Evolutionary conservation across 2,113 vertebrate species (phyloP).

Genomic region (Lucifuga dentata): DNA sequence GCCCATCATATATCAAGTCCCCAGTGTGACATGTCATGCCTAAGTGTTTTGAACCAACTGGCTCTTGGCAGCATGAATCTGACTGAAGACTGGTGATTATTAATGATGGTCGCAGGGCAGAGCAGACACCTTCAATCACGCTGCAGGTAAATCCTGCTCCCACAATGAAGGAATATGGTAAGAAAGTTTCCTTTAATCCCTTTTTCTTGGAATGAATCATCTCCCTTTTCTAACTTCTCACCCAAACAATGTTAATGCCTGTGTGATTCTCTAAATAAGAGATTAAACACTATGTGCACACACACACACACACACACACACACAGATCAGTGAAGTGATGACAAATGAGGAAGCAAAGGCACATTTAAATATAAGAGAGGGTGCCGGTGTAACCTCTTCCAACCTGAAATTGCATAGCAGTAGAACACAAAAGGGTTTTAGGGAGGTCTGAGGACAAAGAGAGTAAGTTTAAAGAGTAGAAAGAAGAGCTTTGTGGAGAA

Average conservation of each 20-base stretch:
- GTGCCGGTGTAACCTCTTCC: conserved; percentile 47
- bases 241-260: conserved; percentile 33
- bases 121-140: conserved; percentile 61
- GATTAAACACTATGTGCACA: conserved; percentile 28
- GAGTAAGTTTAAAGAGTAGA: conserved; percentile 3
- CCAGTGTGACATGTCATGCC: conserved; percentile 57
- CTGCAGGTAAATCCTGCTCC: conserved; percentile 52
- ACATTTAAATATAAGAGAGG: conserved; percentile 65
- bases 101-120: conserved; percentile 53
- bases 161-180: conserved; percentile 15
- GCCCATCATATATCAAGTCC: conserved; percentile 60
- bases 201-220: conserved; percentile 58
- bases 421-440: conserved; percentile 36
- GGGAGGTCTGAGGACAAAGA: neutral
- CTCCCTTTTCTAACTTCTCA: conserved; percentile 55
- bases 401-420: conserved; percentile 56
- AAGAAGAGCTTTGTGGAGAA: neutral
- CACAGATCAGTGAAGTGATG: conserved; percentile 32
- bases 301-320: neutral
- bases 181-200: conserved; percentile 37
- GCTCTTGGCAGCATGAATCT: conserved; percentile 63
- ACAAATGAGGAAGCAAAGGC: conserved; percentile 44
- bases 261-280: conserved; percentile 50
- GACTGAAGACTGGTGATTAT: conserved; percentile 66
- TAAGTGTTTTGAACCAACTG: conserved; percentile 69